Base-by-base conservation (phyloP, 2,888 invertebrate genomes). In the Mythimna vitellina region DNA sequence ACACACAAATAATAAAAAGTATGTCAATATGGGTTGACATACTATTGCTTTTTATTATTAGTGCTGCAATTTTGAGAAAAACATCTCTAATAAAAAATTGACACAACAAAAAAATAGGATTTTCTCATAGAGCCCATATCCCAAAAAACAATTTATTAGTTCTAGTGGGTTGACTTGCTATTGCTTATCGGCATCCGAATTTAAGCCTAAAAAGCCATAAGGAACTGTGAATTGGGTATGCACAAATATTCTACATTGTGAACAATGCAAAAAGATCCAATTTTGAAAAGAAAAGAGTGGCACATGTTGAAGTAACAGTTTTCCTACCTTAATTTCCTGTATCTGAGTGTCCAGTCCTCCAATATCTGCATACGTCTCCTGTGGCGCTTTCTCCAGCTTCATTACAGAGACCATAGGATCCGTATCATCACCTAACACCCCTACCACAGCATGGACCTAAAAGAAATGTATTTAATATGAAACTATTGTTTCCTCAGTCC, bases 351-450 rank as follows among this genome's bases (percentile, higher is more conserved):
- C 99, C 17, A 99, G 96, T 22, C 99, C 99, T 90, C 99, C 99
- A 93, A 99, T 99, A 95, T 99, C 99, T 20, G 99, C 99, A 92
- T 99, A 99, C 0, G 99, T 99, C 95, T 99, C 99, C 92, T 99
- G 99, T 1, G 99, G 99, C 12, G 99, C 99, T 91, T 99, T 99
- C 92, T 99, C 99, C 61, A 99, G 95, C 93, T 99, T 99, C 99
- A 99, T 99, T 1, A 99, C 99, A 17, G 99, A 99, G 4, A 99
- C 99, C 99, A 99, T 99, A 7, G 99, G 99, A 95, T 99, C 99
- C 17, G 99, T 99, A 91, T 99, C 99, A 95, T 99, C 99, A 35
- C 99, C 98, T n/a, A 99, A 95, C 0, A 99, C 99, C 69, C 99
- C 99, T 46, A 99, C 99, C n/a, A 99, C 99, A 62, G 99, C 99